Conservation (phyloP, 2,113 vertebrate genomes). For the Oceanodroma tethys region DNA sequence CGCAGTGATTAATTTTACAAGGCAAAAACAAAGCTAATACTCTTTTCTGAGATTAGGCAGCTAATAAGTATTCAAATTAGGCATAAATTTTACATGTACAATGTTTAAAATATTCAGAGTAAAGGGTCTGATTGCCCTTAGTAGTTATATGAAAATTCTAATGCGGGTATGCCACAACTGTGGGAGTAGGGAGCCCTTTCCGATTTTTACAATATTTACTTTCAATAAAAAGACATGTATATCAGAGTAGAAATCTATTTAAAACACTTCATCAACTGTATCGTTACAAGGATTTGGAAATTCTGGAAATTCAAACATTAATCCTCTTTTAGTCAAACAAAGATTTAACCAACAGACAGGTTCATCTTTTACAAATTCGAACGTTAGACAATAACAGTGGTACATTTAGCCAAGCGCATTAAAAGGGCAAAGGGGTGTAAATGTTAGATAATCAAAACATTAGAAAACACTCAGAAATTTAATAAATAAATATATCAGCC, state of each 20-base stretch:
- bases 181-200: slow-evolving; percentile 71
- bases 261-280: slow-evolving; percentile 60
- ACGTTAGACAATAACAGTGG: slow-evolving; percentile 45
- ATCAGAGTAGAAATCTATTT: slow-evolving; percentile 52
- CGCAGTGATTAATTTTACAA: slow-evolving; percentile 87
- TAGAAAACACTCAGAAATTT: slow-evolving; percentile 51
- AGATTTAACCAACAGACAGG: slow-evolving; percentile 57
- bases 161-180: slow-evolving; percentile 77
- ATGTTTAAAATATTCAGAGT: slow-evolving; percentile 99
- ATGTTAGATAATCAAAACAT: slow-evolving; percentile 35
- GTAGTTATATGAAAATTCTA: slow-evolving; percentile 94
- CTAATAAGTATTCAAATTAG: slow-evolving; percentile 99
- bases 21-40: slow-evolving; percentile 90
- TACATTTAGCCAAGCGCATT: slow-evolving; percentile 43
- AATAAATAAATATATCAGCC: slow-evolving; percentile 39
- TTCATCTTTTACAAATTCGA: slow-evolving; percentile 61
- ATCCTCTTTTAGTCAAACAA: slow-evolving; percentile 62
- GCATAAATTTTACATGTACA: slow-evolving; percentile 99
- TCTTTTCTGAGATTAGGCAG: slow-evolving; percentile 89
- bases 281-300: slow-evolving; percentile 48
- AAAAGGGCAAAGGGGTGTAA: slow-evolving; percentile 49
- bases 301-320: slow-evolving; percentile 52
- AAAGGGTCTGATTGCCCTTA: slow-evolving; percentile 94
- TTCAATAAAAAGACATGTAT: slow-evolving; percentile 41
- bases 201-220: slow-evolving; percentile 72